Evolutionary conservation across 2,888 invertebrate genomes (phyloP), one percentile per base, ranked within the genome.

Genomic region (Phortica magna): DNA sequence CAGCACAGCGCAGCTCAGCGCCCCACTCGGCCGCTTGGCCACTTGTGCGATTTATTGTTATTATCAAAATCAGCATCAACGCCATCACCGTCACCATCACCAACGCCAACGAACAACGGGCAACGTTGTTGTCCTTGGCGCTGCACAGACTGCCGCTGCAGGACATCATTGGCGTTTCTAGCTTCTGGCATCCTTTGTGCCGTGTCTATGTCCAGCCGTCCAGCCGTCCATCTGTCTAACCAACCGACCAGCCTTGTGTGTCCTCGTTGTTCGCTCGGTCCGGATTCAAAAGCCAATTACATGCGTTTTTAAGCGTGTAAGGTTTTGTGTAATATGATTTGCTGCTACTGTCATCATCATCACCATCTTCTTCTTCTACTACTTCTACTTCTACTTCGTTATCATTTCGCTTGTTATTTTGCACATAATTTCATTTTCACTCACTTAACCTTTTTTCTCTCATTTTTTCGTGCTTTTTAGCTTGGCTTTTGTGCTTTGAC

Each of bases 261-360:
- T 61, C 10, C 4, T 10, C 19, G 17, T 61, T 61, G 22, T 12
- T 7, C 22, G 17, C 12, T 61, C 12, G 61, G 41, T 10, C n/a
- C 67, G 82, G 86, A 85, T 88, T 87, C 83, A 89, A 90, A 90
- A 90, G 90, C 90, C 90, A 90, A 90, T 90, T 90, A 90, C 89
- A 90, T 90, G 89, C 88, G 86, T 89, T 90, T 85, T 89, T 88
- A 83, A 90, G 89, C 89, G 89, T 90, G 88, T 90, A 88, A 90
- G 89, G 88, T 86, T 88, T 85, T 82, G 85, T 87, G 84, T 84
- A 90, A 90, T 90, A 88, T 89, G 90, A 90, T 89, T 89, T 89
- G 88, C 65, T 39, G 41, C 64, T 31, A 22, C 65, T 39, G 61
- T 22, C 22, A 17, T 55, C 17, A 5, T 17, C 14, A 55, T 2